These are phyloP conservation scores for Sebastes steindachneri DNA, from an alignment of 2,797 vertebrate genomes.

Conservation along the genomic window DNA sequence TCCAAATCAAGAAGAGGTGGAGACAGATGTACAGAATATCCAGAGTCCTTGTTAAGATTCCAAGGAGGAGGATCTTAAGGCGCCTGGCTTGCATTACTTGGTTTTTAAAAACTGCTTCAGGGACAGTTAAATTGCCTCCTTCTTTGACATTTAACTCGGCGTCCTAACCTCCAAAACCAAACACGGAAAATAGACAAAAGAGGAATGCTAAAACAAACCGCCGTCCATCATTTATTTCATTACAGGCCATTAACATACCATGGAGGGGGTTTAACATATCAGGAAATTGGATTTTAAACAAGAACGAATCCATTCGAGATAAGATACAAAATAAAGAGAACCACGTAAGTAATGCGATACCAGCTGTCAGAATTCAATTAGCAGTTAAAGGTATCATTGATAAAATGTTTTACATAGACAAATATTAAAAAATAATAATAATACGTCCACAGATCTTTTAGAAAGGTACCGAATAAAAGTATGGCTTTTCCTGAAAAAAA, in stretches of 20 bases:
- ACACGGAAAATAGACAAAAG: conserved; percentile 66
- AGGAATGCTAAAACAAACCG: conserved; percentile 66
- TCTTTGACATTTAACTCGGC: conserved; percentile 59
- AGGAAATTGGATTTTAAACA: conserved; percentile 56
- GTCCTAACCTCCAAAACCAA: conserved; percentile 67
- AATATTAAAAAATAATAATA: no score
- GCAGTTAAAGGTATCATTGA: no score
- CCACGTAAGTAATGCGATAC: conserved; percentile 18
- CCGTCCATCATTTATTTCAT: conserved; percentile 67
- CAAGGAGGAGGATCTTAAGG: conserved; percentile 48
- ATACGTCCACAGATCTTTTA: no score
- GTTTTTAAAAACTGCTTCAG: conserved; percentile 58
- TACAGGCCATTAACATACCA: conserved; percentile 64
- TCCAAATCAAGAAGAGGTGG: conserved; percentile 41
- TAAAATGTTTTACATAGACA: no score
- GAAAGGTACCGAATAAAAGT: no score
- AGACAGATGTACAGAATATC: conserved; percentile 28
- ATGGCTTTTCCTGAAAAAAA: no score
- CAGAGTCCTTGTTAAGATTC: conserved; percentile 60
- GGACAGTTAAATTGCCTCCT: conserved; percentile 69
- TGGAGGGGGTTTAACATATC: conserved; percentile 36
- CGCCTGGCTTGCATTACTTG: conserved; percentile 74
- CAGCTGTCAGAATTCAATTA: conserved; percentile 24
- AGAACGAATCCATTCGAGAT: conserved; percentile 24
- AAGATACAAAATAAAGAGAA: background rate